Evolutionary conservation across 1,140 invertebrate species (phyloP).

Genomic region (Ladona fulva): DNA sequence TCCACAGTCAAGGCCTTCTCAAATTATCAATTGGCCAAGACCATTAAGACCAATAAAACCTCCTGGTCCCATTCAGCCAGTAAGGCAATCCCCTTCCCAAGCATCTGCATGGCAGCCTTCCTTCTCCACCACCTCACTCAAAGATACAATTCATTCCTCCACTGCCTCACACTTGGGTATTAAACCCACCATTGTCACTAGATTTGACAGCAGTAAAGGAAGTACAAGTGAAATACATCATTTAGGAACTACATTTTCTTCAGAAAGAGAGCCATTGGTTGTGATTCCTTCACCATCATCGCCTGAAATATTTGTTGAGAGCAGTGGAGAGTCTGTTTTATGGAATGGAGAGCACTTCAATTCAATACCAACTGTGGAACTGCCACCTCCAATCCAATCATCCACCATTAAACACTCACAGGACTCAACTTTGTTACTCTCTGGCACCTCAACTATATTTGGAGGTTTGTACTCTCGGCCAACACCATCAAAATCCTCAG

Average conservation of each 20-base stretch:
- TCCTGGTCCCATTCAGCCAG: background rate
- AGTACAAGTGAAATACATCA: background rate
- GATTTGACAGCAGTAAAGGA: background rate
- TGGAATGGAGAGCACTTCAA: background rate
- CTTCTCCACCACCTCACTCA: background rate
- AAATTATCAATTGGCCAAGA: background rate
- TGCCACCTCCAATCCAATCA: background rate
- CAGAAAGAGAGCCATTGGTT: background rate
- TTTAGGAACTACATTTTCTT: background rate
- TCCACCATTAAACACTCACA: background rate
- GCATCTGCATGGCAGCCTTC: background rate
- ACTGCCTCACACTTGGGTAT: background rate
- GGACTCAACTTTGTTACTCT: slow-evolving; percentile 11
- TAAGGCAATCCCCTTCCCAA: background rate
- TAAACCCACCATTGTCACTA: background rate
- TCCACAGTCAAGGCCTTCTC: background rate
- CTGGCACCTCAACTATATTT: slow-evolving; percentile 28
- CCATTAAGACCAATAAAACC: background rate
- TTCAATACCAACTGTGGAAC: background rate
- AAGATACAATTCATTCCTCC: background rate
- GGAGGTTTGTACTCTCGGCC: slow-evolving; percentile 26
- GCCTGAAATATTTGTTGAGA: background rate
- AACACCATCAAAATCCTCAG: slow-evolving; percentile 7
- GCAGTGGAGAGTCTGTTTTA: background rate
- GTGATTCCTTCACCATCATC: background rate